Conservation (phyloP, 2,797 vertebrate genomes). For the Propithecus perrieri region DNA sequence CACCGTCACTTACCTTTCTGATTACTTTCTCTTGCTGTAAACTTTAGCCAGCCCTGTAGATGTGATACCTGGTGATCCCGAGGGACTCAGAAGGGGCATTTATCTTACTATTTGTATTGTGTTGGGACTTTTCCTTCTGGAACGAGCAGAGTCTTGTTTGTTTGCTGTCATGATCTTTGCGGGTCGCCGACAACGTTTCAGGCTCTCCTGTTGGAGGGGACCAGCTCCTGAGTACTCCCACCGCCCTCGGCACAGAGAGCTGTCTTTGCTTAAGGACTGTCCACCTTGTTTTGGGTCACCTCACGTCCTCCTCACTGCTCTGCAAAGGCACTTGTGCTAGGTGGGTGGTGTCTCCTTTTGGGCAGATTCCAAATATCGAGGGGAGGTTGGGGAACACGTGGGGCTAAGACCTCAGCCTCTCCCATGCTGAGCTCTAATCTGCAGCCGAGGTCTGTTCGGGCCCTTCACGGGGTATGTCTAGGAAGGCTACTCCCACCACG, state of each 20-base stretch:
- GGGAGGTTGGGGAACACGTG: fast-evolving
- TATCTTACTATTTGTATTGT: not conserved
- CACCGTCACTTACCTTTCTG: not conserved
- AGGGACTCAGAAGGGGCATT: not conserved
- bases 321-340: not conserved
- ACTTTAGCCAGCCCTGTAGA: not conserved
- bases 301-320: not conserved
- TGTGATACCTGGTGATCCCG: not conserved
- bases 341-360: not conserved
- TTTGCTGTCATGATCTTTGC: not conserved
- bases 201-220: not conserved
- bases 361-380: not conserved
- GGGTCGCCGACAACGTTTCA: not conserved
- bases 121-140: not conserved
- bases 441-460: not conserved
- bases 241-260: fast-evolving
- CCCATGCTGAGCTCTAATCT: not conserved
- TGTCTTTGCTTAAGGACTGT: not conserved
- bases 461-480: not conserved
- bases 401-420: not conserved
- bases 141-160: not conserved
- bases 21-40: not conserved
- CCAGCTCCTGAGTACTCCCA: not conserved
- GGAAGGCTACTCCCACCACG: too few relatives aligned
- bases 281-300: not conserved